Evolutionary conservation across 2,113 vertebrate genomes (phyloP), one percentile per base, ranked within the genome.

Genomic region (Probosciger aterrimus): DNA sequence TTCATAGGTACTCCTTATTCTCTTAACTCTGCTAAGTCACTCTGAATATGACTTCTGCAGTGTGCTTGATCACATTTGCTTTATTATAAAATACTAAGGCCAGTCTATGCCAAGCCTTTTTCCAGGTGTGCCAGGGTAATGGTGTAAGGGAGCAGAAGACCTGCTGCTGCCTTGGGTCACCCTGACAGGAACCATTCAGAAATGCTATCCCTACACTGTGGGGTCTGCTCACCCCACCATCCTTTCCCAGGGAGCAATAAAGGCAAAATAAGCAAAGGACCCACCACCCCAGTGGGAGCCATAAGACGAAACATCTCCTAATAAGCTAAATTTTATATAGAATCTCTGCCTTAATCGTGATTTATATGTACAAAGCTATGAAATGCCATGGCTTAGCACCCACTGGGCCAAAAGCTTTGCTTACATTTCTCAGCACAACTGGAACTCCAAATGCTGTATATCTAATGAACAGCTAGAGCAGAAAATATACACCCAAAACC

Each of bases 321-420:
- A 95, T 25, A 63, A 95, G 70, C 60, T 92, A 62, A 82, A 82
- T 63, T 96, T 88, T 69, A 39, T 88, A 94, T 9, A 88, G 70
- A 80, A 73, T 41, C 33, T 73, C 28, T 62, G 41, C 67, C 84
- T 94, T 93, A 63, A 80, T 91, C 53, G 59, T 90, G 82, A 90
- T 82, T 87, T 79, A 55, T 70, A 85, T n/a, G 27, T 77, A 90
- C 68, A 86, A 94, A 91, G 68, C 46, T 74, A 75, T 18, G 79
- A 90, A 86, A 91, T 74, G 68, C 79, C 85, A 96, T 33, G 52
- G 79, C 55, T 86, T 67, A 93, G 85, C 75, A 83, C 78, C 82
- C 93, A 88, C 85, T 80, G 93, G 92, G 93, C 75, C 90, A 96
- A 93, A 95, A 96, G 87, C 85, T 92, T 94, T 93, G 88, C 92